Conservation (phyloP, 2,888 invertebrate genomes). For the Syrphus vitripennis region DNA sequence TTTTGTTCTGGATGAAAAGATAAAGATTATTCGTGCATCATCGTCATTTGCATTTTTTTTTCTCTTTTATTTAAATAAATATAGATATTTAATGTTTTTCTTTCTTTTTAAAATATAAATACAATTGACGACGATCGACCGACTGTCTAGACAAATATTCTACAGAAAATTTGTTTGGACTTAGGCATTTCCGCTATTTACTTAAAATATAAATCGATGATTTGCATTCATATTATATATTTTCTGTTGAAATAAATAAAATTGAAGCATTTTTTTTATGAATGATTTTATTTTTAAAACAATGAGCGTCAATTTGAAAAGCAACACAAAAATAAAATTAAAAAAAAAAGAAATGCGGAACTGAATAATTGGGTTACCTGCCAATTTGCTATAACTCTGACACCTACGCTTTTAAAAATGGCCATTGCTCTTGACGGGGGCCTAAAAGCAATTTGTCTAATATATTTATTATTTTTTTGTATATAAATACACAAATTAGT, state of each 20-base stretch:
- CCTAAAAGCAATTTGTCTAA: conserved; percentile 40
- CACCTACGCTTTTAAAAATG: conserved; percentile 22
- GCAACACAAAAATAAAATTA: background rate
- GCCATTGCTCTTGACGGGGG: conserved; percentile 17
- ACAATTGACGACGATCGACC: too few relatives aligned
- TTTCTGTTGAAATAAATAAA: background rate
- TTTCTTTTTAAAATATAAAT: background rate
- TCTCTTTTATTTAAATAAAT: background rate
- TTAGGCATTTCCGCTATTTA: background rate
- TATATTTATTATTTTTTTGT: conserved; percentile 6
- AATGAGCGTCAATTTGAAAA: background rate
- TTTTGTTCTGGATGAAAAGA: background rate
- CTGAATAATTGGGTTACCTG: conserved; percentile 41
- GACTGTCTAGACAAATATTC: background rate
- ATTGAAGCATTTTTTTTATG: background rate
- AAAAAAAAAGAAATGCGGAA: conserved; percentile 30
- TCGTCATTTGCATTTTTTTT: background rate
- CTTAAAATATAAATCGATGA: background rate
- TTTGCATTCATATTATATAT: background rate
- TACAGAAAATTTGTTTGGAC: background rate
- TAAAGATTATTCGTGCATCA: background rate
- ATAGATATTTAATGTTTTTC: background rate
- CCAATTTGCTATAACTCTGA: background rate
- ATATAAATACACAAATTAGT: background rate
- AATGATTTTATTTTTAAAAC: conserved; percentile 16